phyloP scores from a whole-genome alignment of 2,888 invertebrate species.

The Trichogramma evanescens region DNA sequence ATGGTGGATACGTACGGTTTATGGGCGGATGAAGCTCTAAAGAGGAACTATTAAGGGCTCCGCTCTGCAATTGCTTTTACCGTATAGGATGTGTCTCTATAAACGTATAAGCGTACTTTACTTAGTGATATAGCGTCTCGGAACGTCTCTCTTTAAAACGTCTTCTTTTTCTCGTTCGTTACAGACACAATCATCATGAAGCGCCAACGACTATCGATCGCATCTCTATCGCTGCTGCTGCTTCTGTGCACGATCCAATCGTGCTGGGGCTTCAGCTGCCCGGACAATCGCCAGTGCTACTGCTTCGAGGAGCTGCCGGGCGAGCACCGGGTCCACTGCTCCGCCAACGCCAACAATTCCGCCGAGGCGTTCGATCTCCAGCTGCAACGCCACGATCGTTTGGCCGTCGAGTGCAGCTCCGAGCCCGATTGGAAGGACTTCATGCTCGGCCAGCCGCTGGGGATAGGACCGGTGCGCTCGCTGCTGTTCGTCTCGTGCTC shows the following conservation, averaged over 20 bases:
- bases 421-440: conserved; percentile 19
- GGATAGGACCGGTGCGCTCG: conserved; percentile 1
- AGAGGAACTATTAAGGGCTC: too few relatives aligned
- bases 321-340: conserved; percentile 16
- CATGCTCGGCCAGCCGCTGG: conserved; percentile 9
- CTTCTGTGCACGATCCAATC: neutral
- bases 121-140: too few relatives aligned
- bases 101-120: too few relatives aligned
- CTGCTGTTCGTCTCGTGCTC: conserved; percentile 15
- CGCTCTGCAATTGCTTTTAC: too few relatives aligned
- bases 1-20: too few relatives aligned
- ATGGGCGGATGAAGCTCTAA: too few relatives aligned
- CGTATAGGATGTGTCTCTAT: too few relatives aligned
- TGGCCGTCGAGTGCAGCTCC: conserved; percentile 14
- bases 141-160: too few relatives aligned
- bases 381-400: conserved; percentile 10
- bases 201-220: too few relatives aligned
- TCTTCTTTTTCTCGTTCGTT: too few relatives aligned
- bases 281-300: conserved; percentile 17
- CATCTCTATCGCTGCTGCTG: neutral
- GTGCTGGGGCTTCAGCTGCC: conserved; percentile 10
- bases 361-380: conserved; percentile 10
- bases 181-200: too few relatives aligned
- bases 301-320: conserved; percentile 15
- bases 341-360: conserved; percentile 2